Evolutionary conservation across 2,888 invertebrate species (phyloP).

Genomic region (Heliothis peltigera): DNA sequence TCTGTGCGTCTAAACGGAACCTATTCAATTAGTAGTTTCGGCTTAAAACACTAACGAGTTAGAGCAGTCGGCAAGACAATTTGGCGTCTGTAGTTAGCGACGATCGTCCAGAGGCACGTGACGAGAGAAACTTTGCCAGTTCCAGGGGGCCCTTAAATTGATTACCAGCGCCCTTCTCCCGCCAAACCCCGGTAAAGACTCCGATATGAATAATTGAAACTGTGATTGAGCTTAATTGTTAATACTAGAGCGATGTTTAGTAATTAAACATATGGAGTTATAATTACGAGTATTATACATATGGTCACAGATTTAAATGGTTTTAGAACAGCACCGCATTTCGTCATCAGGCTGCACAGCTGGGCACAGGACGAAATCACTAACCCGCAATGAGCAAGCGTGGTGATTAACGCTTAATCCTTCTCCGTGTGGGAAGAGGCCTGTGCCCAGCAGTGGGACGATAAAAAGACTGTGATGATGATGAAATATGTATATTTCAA

Average conservation of each 20-base stretch:
- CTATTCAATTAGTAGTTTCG: slow-evolving; percentile 67
- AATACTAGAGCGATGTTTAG: slow-evolving; percentile 23
- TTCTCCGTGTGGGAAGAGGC: no score
- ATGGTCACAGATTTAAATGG: no score
- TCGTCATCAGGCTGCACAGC: no score
- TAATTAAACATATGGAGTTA: slow-evolving; percentile 4
- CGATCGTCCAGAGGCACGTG: slow-evolving; percentile 58
- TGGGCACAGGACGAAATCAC: no score
- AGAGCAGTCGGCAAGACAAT: slow-evolving; percentile 64
- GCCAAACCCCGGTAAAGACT: slow-evolving; percentile 57
- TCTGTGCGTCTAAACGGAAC: slow-evolving; percentile 50
- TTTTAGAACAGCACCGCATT: no score
- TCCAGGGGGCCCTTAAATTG: slow-evolving; percentile 64
- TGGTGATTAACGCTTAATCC: no score
- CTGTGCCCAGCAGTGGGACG: no score
- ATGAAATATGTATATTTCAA: no score
- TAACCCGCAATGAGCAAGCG: no score
- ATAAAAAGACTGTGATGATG: no score
- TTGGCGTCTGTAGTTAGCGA: slow-evolving; percentile 61
- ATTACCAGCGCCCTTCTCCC: slow-evolving; percentile 60
- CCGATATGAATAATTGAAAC: slow-evolving; percentile 66
- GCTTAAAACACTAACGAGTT: slow-evolving; percentile 66
- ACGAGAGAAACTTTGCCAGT: slow-evolving; percentile 57
- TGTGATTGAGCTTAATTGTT: slow-evolving; percentile 55
- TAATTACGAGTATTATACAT: slow-evolving; percentile 1